A percentile compares a stretch with the other conserved stretches of the same genome.
Conservation (phyloP, 2,888 invertebrate species). For the Hemithea aestivaria region DNA sequence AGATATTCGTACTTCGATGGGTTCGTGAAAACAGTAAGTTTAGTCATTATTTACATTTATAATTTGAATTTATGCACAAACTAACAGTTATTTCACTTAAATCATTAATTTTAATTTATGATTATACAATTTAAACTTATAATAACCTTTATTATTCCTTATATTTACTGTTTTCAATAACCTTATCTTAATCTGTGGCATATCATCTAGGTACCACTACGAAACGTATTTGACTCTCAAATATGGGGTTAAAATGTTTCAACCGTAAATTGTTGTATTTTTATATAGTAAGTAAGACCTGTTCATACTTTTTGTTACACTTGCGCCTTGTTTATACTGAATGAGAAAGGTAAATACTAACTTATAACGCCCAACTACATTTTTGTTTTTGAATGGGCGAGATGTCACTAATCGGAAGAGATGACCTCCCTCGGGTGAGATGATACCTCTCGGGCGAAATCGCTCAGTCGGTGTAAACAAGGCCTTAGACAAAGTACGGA, state of each 20-base stretch:
- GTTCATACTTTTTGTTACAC: constrained; percentile 53
- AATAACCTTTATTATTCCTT: constrained; percentile 12
- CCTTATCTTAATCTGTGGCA: constrained; percentile 62
- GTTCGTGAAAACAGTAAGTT: constrained; percentile 9
- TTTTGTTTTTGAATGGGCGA: too few relatives aligned
- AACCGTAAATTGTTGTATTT: constrained; percentile 68
- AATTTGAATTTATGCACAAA: neutral
- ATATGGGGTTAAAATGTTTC: constrained; percentile 39
- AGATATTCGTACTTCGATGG: constrained; percentile 5
- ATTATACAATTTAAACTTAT: too few relatives aligned
- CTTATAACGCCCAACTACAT: too few relatives aligned
- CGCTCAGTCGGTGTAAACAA: too few relatives aligned
- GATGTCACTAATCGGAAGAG: too few relatives aligned
- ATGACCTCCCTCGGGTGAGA: too few relatives aligned
- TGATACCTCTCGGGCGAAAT: too few relatives aligned
- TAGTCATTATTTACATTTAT: constrained; percentile 1
- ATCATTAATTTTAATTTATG: too few relatives aligned
- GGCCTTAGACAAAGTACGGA: constrained; percentile 22
- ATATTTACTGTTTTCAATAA: constrained; percentile 47
- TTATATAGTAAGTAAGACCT: constrained; percentile 68
- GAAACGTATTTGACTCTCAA: constrained; percentile 38
- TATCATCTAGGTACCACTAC: constrained; percentile 64
- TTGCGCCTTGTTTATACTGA: constrained; percentile 18
- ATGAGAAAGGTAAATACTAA: too few relatives aligned
- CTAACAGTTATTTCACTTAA: neutral